These are phyloP conservation scores for Drosophila conformis DNA, from an alignment of 2,888 invertebrate species.

Conservation along the genomic window DNA sequence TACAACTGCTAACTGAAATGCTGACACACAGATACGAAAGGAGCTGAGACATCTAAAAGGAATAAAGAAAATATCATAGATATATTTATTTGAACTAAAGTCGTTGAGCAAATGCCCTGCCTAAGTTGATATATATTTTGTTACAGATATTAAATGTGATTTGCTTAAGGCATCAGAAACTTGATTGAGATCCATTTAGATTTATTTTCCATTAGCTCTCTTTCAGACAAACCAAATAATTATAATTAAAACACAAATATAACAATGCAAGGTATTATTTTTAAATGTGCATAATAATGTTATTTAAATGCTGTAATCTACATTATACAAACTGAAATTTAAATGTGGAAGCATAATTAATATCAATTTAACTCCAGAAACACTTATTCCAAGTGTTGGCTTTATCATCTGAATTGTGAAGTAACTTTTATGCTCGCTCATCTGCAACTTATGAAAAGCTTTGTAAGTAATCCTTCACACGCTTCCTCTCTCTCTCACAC, in stretches of 20 bases:
- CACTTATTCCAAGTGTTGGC: not conserved
- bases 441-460: slow-evolving; percentile 10
- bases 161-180: not conserved
- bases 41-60: not conserved
- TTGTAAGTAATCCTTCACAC: not conserved
- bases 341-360: not conserved
- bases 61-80: not conserved
- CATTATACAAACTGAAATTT: not conserved
- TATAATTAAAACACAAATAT: not conserved
- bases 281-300: not conserved
- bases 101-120: not conserved
- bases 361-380: not conserved
- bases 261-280: not conserved
- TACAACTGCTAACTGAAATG: slow-evolving; percentile 72
- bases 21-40: slow-evolving; percentile 65
- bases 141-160: not conserved
- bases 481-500: not conserved
- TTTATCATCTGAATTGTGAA: not conserved
- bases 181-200: not conserved
- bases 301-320: not conserved
- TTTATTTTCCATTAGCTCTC: not conserved
- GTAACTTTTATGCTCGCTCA: slow-evolving; percentile 5
- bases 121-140: not conserved
- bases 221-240: not conserved
- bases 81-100: not conserved